These are phyloP conservation scores for Drosophila albomicans DNA, from an alignment of 1,140 invertebrate species.

Conservation along the genomic window DNA sequence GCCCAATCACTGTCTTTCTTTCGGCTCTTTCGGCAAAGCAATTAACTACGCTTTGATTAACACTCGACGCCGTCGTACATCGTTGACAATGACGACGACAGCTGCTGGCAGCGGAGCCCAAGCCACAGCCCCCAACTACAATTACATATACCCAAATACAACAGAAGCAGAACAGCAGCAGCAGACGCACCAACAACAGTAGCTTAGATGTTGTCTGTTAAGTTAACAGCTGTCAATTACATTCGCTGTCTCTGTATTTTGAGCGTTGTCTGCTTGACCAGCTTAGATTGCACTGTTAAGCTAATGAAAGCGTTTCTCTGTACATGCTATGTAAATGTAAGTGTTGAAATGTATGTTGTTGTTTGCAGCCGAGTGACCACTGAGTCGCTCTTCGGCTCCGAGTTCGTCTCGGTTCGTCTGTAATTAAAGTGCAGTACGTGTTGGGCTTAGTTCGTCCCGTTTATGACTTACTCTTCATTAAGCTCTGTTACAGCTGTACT, in stretches of 20 bases:
- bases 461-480: constrained; percentile 60
- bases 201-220: constrained; percentile 66
- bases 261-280: not conserved
- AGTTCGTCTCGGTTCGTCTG: constrained; percentile 28
- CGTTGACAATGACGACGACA: constrained; percentile 79
- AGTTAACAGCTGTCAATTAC: constrained; percentile 79
- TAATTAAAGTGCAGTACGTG: constrained; percentile 75
- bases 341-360: not conserved
- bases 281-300: constrained; percentile 65
- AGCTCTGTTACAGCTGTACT: constrained; percentile 26
- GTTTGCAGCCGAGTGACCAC: constrained; percentile 15
- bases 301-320: constrained; percentile 50
- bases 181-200: constrained; percentile 2
- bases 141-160: not conserved
- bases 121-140: not conserved
- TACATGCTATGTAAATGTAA: constrained; percentile 12
- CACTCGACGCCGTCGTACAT: constrained; percentile 55
- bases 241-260: constrained; percentile 30
- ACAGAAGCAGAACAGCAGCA: constrained; percentile 4
- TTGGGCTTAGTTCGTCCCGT: constrained; percentile 51
- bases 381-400: constrained; percentile 11
- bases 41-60: constrained; percentile 83
- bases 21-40: constrained; percentile 74
- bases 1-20: constrained; percentile 74
- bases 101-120: constrained; percentile 31